Evolutionary conservation across 1,140 invertebrate species (phyloP).

Genomic region (Chlorops oryzae): DNA sequence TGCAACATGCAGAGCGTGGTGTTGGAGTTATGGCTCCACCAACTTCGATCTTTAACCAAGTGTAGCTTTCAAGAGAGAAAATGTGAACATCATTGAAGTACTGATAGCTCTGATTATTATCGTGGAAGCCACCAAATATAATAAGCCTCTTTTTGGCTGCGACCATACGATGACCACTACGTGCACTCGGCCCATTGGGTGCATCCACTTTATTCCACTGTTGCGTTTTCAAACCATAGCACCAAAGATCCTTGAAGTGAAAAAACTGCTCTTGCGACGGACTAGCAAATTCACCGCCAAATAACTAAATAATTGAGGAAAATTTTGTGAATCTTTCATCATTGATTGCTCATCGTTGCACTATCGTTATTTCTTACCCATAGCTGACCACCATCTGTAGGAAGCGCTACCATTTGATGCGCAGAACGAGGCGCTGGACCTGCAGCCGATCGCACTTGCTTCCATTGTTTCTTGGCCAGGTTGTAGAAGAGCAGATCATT

Average conservation of each 20-base stretch:
- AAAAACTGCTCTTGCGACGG: constrained; percentile 87
- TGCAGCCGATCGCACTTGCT: constrained; percentile 67
- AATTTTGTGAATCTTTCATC: not conserved
- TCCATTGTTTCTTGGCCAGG: constrained; percentile 74
- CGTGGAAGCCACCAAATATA: constrained; percentile 88
- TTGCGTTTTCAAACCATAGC: constrained; percentile 67
- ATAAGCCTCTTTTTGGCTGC: constrained; percentile 69
- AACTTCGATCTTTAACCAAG: constrained; percentile 71
- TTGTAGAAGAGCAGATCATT: constrained; percentile 83
- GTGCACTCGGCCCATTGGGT: constrained; percentile 66
- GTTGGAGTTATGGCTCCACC: constrained; percentile 58
- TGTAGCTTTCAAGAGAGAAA: constrained; percentile 75
- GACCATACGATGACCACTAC: constrained; percentile 88
- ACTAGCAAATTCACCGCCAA: constrained; percentile 90
- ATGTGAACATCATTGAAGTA: constrained; percentile 85
- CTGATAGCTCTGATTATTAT: constrained; percentile 79
- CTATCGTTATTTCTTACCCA: constrained; percentile 46
- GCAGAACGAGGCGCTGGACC: constrained; percentile 79
- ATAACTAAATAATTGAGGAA: constrained; percentile 55
- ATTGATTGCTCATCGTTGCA: not conserved
- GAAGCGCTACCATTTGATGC: constrained; percentile 73
- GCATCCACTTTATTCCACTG: constrained; percentile 80
- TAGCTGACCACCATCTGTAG: constrained; percentile 63
- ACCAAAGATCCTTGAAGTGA: constrained; percentile 91
- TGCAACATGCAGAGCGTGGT: constrained; percentile 69